Conservation (phyloP, 2,888 invertebrate genomes). For the Metellina segmentata region DNA sequence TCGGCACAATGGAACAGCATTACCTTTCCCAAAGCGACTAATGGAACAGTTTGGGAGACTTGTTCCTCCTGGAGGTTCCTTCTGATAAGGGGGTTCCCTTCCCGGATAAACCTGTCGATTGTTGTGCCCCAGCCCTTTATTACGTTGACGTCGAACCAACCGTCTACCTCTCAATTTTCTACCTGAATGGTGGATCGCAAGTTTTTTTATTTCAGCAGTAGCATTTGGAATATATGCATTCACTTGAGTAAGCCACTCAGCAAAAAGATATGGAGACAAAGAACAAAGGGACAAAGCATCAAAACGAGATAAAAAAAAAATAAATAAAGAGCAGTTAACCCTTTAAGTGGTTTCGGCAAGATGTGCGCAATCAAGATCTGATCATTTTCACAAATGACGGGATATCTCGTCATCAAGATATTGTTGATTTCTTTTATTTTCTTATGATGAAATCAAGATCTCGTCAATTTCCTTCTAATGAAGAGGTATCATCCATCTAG, state of each 20-base stretch:
- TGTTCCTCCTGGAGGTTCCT: slow-evolving; percentile 20
- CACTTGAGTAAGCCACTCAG: no score
- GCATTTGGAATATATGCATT: no score
- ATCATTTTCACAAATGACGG: no score
- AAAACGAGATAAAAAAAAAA: no score
- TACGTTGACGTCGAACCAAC: neutral
- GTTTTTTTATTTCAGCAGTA: neutral
- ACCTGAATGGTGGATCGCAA: neutral
- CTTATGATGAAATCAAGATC: no score
- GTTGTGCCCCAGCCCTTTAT: neutral
- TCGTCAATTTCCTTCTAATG: no score
- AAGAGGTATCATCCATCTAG: no score
- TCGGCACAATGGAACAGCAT: slow-evolving; percentile 46
- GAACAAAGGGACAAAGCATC: no score
- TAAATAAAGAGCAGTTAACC: neutral
- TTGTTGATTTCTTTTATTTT: no score
- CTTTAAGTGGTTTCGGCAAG: no score
- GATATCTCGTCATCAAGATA: neutral
- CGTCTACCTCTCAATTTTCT: slow-evolving; percentile 37
- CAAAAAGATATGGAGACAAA: no score
- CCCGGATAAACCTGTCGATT: slow-evolving; percentile 6
- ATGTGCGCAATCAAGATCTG: no score
- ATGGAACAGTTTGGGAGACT: slow-evolving; percentile 57
- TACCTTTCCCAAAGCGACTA: slow-evolving; percentile 55
- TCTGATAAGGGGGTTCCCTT: neutral